phyloP scores from a whole-genome alignment of 2,888 invertebrate species.

The Rhagonycha fulva region DNA sequence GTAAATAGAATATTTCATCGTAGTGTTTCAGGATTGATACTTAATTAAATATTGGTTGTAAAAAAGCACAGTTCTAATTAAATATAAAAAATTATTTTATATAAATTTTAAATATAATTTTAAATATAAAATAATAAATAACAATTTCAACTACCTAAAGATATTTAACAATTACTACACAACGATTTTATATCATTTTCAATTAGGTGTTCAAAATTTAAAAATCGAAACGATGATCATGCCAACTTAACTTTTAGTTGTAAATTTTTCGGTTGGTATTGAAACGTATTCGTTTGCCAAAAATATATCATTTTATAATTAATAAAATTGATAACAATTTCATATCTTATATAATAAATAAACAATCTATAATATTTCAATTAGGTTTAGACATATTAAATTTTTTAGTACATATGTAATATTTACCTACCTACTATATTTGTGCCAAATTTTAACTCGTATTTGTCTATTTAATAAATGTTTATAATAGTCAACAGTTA shows the following conservation, averaged over 20 bases:
- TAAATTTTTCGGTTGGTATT: neutral
- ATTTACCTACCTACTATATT: conserved; percentile 5
- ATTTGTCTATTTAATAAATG: conserved; percentile 24
- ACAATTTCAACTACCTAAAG: neutral
- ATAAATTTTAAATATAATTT: no score
- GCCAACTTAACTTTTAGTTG: neutral
- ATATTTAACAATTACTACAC: neutral
- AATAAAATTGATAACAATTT: neutral
- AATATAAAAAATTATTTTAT: neutral
- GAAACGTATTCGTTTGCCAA: neutral
- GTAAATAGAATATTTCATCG: neutral
- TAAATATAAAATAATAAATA: neutral
- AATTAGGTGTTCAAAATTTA: neutral
- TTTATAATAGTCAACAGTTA: conserved; percentile 17
- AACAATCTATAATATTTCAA: neutral
- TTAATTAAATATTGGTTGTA: neutral
- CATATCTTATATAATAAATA: neutral
- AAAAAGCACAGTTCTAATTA: neutral
- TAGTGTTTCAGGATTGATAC: neutral
- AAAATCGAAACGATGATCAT: neutral
- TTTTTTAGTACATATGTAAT: neutral
- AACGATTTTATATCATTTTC: neutral
- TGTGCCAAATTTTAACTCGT: conserved; percentile 26
- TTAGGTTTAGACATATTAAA: neutral
- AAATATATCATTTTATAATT: neutral